Base-by-base conservation (phyloP, 1,140 invertebrate genomes). In the Pseudomyrmex flavicornis region DNA sequence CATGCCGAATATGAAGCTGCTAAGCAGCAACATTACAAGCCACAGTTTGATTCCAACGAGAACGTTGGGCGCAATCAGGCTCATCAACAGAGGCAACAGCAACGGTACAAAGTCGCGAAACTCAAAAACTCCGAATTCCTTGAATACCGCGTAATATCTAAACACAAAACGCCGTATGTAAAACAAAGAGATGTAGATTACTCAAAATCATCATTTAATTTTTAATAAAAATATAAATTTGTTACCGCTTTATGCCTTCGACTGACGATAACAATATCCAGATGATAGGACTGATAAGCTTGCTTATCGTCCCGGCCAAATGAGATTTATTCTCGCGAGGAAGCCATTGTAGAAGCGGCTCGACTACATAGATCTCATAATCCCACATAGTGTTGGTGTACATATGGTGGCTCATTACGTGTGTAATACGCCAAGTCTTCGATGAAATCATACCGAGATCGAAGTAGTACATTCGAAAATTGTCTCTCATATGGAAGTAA, bases 401-500 rank as follows among this genome's bases (percentile, higher is more conserved):
- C 13, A 97, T 92, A 91, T 98, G 97, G 92, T 98, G 97, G 46
- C 97, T 98, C 22, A 98, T 89, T 0, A 95, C 96, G 88, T 98
- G 97, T 0, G 96, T 96, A 56, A 98, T 96, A 85, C 97, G 94
- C 96, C 97, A 98, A 79, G 97, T 96, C 77, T 96, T 95, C n/a
- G 95, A 96, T 2, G 96, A 95, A 92, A 97, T 92, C 68, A 96
- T 90, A 46, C 94, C 93, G 13, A 98, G 91, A 89, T 98, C 97
- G 80, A 97, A 97, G 56, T 97, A 96, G 90, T 97, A 97, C 96
- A 97, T 97, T 62, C 97, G 95, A 95, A 97, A 98, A 90, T 96
- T 98, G 89, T 98, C 96, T 22, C 95, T 95, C 88, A 96, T 95
- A 91, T 98, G 98, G 66, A 98, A 96, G 90, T 97, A 98, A 92